Base-by-base conservation (phyloP, 2,888 invertebrate genomes). In the Apotomis betuletana region DNA sequence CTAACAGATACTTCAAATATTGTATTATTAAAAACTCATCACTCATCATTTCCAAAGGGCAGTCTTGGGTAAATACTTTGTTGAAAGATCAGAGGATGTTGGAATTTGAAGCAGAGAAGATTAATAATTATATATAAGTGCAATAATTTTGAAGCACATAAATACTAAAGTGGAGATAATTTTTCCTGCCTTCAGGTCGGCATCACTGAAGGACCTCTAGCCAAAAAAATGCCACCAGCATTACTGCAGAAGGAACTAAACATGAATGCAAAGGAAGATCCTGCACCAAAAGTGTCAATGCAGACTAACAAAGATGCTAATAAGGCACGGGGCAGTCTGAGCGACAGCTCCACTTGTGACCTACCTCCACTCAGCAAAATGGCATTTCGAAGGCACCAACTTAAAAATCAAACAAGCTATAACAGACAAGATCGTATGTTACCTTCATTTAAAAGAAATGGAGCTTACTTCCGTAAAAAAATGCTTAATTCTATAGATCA, bases 161-260 rank as follows among this genome's bases (percentile, higher is more conserved):
- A 89, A 91, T 90, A 90, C 81, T 93, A 93, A 93, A 92, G 91
- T 92, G 93, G 92, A 92, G 93, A 92, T 92, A 84, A 93, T 93
- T 93, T 93, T 93, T 93, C 92, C 92, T 93, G 92, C 91, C 93
- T 92, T 92, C 93, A 93, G 93, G 93, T 93, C 89, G 93, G 92
- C 92, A 91, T 91, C 92, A 92, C 91, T 91, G 92, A 92, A 90
- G 92, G 90, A 89, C 91, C 92, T 85, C 89, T 88, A 86, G 86
- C 85, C 88, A 90, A 90, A 89, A 91, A 86, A 81, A 88, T 91
- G 90, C 90, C 90, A 89, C 87, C 90, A 84, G 84, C 88, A 86
- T 83, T 88, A 89, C 89, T 86, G 91, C 90, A 84, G 86, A 89
- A 82, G 87, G 89, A 88, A 83, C 78, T 84, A 78, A 88, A 84